Evolutionary conservation across 2,888 invertebrate species (phyloP).

Genomic region (Agapostemon virescens): DNA sequence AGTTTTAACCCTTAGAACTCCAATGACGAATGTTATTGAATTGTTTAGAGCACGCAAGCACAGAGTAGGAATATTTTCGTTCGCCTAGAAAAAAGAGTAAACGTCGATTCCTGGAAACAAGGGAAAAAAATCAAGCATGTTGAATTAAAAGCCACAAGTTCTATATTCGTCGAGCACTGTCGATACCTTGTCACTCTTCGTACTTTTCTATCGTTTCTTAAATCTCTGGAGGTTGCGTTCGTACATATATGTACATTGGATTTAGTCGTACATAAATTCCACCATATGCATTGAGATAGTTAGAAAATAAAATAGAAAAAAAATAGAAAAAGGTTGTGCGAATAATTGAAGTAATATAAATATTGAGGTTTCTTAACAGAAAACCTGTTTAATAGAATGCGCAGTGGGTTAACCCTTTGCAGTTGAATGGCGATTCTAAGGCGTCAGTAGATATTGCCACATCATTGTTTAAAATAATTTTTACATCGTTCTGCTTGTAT

Average conservation of each 20-base stretch:
- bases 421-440: too few species aligned
- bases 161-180: conserved; percentile 3
- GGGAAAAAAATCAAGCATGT: background rate
- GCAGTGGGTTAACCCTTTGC: too few species aligned
- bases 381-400: too few species aligned
- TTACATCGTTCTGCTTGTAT: too few species aligned
- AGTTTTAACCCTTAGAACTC: too few species aligned
- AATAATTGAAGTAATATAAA: too few species aligned
- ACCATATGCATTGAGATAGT: background rate
- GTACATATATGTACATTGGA: background rate
- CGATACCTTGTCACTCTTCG: conserved; percentile 6
- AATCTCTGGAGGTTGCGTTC: background rate
- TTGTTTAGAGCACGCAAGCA: background rate
- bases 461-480: too few species aligned
- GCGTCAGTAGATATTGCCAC: too few species aligned
- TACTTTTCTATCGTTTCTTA: background rate
- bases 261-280: background rate
- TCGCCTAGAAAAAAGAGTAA: background rate
- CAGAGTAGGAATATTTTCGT: background rate
- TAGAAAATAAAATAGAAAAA: too few species aligned
- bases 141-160: background rate
- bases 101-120: background rate
- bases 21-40: background rate
- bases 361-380: too few species aligned
- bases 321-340: too few species aligned